Base-by-base conservation (phyloP, 2,113 vertebrate genomes). In the Chunga burmeisteri region DNA sequence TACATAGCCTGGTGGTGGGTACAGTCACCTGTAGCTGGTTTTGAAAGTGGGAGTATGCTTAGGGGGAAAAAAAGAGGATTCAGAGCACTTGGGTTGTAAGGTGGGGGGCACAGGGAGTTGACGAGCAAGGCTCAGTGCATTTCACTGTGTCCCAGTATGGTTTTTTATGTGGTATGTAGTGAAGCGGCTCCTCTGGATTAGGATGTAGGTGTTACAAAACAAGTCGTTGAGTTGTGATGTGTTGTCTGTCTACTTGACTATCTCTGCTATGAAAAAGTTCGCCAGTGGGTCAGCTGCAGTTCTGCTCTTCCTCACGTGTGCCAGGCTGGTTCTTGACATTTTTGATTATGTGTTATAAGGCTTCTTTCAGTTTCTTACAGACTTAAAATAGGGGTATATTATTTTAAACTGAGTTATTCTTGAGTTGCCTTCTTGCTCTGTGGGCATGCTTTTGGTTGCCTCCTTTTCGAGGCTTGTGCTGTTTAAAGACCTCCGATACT, bases 171-270 rank as follows among this genome's bases (percentile, higher is more conserved):
- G 52, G 46, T 67, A 25, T 55, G 55, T 92, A 22, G 53, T 88
- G 74, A 92, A 81, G 70, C 94, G 92, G 22, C 50, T 95, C 50
- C 55, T 68, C 63, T 63, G 88, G 82, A 67, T 92, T 90, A 66
- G 58, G 47, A 29, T 44, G 71, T 63, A 84, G 59, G 47, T 88
- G 68, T 92, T 90, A 59, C 0, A 23, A 81, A 84, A 90, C 62
- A 94, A 92, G 52, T 67, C 6, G 19, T 1, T 81, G 50, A 79
- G 55, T 66, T 83, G 59, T 78, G 65, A 68, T 66, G 46, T 86
- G 44, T 70, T 78, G 61, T 62, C 81, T 67, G 13, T 68, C 2
- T 94, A 89, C 59, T 44, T 94, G 86, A 32, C 16, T 74, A 1
- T 86, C 32, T 59, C 17, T 59, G 25, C 82, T 68, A 56, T 0